These are phyloP conservation scores for Psylliodes chrysocephalus DNA, from an alignment of 2,888 invertebrate species.

Conservation along the genomic window DNA sequence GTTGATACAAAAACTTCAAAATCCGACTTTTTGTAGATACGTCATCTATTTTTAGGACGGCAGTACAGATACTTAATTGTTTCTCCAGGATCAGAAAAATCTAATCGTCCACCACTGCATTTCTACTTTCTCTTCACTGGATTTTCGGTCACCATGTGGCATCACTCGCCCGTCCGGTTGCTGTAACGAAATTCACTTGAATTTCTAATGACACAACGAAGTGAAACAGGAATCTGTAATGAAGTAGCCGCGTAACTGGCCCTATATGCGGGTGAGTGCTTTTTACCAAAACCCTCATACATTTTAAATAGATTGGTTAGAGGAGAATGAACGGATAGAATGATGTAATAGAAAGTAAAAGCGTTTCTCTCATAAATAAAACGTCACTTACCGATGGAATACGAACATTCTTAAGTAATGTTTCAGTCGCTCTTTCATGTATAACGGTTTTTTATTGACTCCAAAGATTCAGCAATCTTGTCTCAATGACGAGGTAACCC, in stretches of 20 bases:
- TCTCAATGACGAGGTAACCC: too few species aligned
- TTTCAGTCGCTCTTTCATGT: too few species aligned
- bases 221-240: slow-evolving; percentile 13
- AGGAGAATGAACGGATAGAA: not conserved
- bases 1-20: too few species aligned
- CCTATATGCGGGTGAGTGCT: not conserved
- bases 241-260: slow-evolving; percentile 12
- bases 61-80: too few species aligned
- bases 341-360: not conserved
- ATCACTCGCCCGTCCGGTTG: not conserved
- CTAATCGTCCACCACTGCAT: not conserved
- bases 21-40: too few species aligned
- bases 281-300: slow-evolving; percentile 9
- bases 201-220: slow-evolving; percentile 5
- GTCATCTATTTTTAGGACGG: too few species aligned
- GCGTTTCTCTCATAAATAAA: not conserved
- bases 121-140: not conserved
- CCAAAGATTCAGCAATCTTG: too few species aligned
- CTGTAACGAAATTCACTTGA: slow-evolving; percentile 1
- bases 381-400: too few species aligned
- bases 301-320: not conserved
- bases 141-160: slow-evolving; percentile 2
- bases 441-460: too few species aligned
- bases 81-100: too few species aligned
- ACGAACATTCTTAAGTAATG: too few species aligned